phyloP scores from a whole-genome alignment of 2,888 invertebrate species.

The Cephus spinipes region DNA sequence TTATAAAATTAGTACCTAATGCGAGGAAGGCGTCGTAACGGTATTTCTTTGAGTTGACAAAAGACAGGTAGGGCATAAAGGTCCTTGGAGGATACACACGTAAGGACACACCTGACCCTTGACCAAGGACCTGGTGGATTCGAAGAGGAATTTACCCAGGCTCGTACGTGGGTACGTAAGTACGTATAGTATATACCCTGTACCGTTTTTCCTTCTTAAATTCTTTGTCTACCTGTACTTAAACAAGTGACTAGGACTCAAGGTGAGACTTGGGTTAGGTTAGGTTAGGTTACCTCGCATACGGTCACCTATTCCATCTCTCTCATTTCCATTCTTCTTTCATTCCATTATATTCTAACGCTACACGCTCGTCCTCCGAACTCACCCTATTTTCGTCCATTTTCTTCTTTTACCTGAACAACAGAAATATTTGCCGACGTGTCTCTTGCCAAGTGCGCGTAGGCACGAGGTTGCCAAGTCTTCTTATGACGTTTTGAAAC shows the following conservation, averaged over 20 bases:
- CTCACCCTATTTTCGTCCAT: not conserved
- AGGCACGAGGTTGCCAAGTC: not conserved
- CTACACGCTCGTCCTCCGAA: not conserved
- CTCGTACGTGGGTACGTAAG: not conserved
- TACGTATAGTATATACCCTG: not conserved
- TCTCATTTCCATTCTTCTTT: not conserved
- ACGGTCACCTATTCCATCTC: not conserved
- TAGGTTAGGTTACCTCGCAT: not conserved
- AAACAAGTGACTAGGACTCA: not conserved
- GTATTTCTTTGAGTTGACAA: slow-evolving; percentile 43
- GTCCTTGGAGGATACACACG: slow-evolving; percentile 3
- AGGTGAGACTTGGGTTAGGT: not conserved
- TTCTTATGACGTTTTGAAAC: not conserved
- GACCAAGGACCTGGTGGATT: not conserved
- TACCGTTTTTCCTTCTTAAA: not conserved
- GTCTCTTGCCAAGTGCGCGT: not conserved
- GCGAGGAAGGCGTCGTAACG: slow-evolving; percentile 50
- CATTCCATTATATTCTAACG: not conserved
- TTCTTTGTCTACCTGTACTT: not conserved
- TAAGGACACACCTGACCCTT: slow-evolving; percentile 1
- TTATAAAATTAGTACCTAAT: slow-evolving; percentile 58
- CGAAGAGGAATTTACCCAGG: not conserved
- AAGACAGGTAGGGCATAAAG: slow-evolving; percentile 15
- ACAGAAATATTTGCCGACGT: not conserved
- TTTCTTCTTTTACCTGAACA: not conserved